Evolutionary conservation across 2,797 vertebrate species (phyloP).

Genomic region (Anguilla obscura): DNA sequence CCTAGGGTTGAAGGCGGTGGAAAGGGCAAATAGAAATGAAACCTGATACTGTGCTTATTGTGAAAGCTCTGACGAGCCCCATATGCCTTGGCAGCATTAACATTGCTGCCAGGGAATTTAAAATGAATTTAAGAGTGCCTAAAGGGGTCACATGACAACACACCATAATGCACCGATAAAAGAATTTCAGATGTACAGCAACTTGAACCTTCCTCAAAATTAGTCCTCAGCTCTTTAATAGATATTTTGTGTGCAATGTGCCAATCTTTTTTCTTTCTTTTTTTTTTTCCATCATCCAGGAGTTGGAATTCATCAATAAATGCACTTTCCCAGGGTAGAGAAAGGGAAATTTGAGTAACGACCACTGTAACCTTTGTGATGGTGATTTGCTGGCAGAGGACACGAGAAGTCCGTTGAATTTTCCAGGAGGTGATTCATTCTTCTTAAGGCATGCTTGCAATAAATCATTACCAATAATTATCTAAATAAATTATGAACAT

Average conservation of each 20-base stretch:
- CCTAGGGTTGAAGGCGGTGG: not conserved
- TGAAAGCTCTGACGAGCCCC: not conserved
- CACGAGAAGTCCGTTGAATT: not conserved
- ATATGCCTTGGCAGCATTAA: not conserved
- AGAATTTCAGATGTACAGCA: not conserved
- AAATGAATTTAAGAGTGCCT: not conserved
- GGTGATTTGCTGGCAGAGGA: not conserved
- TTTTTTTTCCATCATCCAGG: not conserved
- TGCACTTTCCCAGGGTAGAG: not conserved
- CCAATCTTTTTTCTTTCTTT: not conserved
- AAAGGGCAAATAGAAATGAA: not conserved
- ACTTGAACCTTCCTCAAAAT: not conserved
- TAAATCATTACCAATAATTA: slow-evolving; percentile 5
- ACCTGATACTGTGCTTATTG: not conserved
- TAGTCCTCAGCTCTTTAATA: not conserved
- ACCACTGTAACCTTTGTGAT: not conserved
- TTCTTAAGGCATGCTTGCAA: slow-evolving; percentile 3
- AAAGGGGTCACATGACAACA: not conserved
- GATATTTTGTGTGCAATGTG: not conserved
- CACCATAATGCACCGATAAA: not conserved
- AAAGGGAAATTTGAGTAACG: not conserved
- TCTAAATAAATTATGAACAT: slow-evolving; percentile 18
- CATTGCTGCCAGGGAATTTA: not conserved
- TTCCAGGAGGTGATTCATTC: not conserved
- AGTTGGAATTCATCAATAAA: not conserved